phyloP scores from a whole-genome alignment of 53 echinoderm and acorn worm genomes.

The Echinarachnius parma region DNA sequence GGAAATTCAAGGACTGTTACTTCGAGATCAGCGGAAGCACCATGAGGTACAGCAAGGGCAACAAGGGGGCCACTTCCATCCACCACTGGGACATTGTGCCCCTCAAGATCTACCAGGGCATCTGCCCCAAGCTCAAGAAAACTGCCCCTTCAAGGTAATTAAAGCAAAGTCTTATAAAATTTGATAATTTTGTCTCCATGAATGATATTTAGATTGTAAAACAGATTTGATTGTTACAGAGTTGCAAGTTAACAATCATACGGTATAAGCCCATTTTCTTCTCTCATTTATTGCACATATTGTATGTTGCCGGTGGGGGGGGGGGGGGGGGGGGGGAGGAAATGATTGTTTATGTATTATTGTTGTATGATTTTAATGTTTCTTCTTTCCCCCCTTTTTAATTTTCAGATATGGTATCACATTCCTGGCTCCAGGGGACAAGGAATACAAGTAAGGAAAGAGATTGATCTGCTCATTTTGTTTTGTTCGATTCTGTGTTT shows the following conservation, averaged over 20 bases:
- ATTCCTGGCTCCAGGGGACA: slow-evolving; percentile 61
- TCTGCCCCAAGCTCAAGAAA: slow-evolving; percentile 12
- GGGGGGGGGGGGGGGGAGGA: background rate
- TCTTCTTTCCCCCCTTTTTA: background rate
- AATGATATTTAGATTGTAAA: no score
- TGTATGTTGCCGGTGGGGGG: no score
- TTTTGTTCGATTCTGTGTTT: no score
- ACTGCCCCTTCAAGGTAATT: slow-evolving; percentile 26
- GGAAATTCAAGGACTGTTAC: slow-evolving; percentile 34
- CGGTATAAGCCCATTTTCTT: no score
- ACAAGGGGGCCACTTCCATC: slow-evolving; percentile 1
- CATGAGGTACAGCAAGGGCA: slow-evolving; percentile 18
- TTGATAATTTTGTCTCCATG: no score
- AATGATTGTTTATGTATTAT: no score
- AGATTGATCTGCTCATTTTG: no score
- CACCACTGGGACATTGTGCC: slow-evolving; percentile 33
- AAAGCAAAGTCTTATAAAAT: background rate
- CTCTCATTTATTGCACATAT: no score
- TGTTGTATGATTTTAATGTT: no score
- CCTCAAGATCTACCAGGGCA: slow-evolving; percentile 34
- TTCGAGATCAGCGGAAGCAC: slow-evolving; percentile 30
- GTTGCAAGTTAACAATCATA: no score
- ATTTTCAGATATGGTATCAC: slow-evolving; percentile 69
- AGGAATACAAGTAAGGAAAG: slow-evolving; percentile 63
- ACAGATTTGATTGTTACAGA: no score